phyloP scores from a whole-genome alignment of 2,888 invertebrate species.

The Mayetiola destructor region DNA sequence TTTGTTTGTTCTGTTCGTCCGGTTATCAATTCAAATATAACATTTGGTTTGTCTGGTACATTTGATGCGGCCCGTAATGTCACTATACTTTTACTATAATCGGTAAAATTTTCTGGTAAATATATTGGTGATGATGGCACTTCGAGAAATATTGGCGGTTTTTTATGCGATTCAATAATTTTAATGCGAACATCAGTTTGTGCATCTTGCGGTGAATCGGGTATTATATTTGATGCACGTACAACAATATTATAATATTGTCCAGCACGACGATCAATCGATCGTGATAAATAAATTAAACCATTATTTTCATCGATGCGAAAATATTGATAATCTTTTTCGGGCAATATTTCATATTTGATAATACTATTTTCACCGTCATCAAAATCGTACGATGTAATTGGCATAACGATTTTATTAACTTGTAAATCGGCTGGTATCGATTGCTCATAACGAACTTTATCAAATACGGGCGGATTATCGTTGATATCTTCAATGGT shows the following conservation, averaged over 20 bases:
- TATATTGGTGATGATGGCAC: constrained; percentile 46
- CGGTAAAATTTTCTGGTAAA: constrained; percentile 57
- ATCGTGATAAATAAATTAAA: constrained; percentile 51
- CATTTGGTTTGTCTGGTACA: constrained; percentile 54
- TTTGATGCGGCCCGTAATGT: constrained; percentile 64
- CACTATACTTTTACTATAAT: constrained; percentile 55
- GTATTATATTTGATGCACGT: constrained; percentile 31
- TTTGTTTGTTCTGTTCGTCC: constrained; percentile 79
- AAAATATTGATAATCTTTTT: constrained; percentile 52
- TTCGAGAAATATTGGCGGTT: constrained; percentile 58
- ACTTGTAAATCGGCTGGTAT: constrained; percentile 66
- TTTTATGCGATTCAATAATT: constrained; percentile 77
- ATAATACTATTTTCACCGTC: constrained; percentile 82
- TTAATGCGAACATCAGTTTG: constrained; percentile 67
- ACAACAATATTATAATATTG: constrained; percentile 32
- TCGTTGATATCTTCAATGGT: constrained; percentile 87
- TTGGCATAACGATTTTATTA: constrained; percentile 62
- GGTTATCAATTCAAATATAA: constrained; percentile 64
- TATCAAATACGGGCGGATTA: constrained; percentile 43
- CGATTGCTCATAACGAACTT: constrained; percentile 52
- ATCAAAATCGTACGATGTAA: constrained; percentile 85
- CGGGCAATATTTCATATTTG: constrained; percentile 42
- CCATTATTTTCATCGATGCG: constrained; percentile 69
- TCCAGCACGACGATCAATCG: constrained; percentile 32
- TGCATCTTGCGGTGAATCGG: constrained; percentile 40